Conservation (phyloP, 2,888 invertebrate genomes). For the Ceratothoa steindachneri region DNA sequence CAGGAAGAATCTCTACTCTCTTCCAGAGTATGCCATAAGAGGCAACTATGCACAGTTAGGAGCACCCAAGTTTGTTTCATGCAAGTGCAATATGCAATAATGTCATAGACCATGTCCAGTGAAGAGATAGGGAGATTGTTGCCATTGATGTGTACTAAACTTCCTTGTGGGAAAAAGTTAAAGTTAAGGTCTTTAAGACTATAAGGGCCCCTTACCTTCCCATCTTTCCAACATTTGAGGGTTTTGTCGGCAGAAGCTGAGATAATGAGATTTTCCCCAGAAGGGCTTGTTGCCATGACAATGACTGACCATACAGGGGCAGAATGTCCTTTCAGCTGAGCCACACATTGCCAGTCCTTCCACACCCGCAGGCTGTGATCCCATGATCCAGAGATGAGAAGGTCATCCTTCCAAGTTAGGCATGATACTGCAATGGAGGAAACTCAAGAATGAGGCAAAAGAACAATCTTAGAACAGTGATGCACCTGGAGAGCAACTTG, state of each 20-base stretch:
- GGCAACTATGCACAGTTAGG: too few relatives aligned
- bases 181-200: too few relatives aligned
- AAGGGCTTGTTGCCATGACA: slow-evolving; percentile 52
- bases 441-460: background rate
- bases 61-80: too few relatives aligned
- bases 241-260: slow-evolving; percentile 92
- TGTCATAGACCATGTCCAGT: too few relatives aligned
- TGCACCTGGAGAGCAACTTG: too few relatives aligned
- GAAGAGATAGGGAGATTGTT: too few relatives aligned
- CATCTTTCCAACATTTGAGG: slow-evolving; percentile 77
- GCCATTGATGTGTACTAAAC: too few relatives aligned
- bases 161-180: too few relatives aligned
- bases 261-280: slow-evolving; percentile 58
- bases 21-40: too few relatives aligned
- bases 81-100: too few relatives aligned
- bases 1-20: too few relatives aligned
- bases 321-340: slow-evolving; percentile 55
- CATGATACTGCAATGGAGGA: slow-evolving; percentile 38
- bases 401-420: slow-evolving; percentile 53
- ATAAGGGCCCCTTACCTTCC: slow-evolving; percentile 61
- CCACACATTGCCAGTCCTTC: slow-evolving; percentile 32
- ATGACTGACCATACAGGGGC: slow-evolving; percentile 79
- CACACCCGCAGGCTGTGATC: slow-evolving; percentile 40
- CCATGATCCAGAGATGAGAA: slow-evolving; percentile 65
- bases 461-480: too few relatives aligned